Percentiles rank a stretch among this genome's conserved stretches.
phyloP scores from a whole-genome alignment of 2,113 vertebrate species.

The Capreolus pygargus region DNA sequence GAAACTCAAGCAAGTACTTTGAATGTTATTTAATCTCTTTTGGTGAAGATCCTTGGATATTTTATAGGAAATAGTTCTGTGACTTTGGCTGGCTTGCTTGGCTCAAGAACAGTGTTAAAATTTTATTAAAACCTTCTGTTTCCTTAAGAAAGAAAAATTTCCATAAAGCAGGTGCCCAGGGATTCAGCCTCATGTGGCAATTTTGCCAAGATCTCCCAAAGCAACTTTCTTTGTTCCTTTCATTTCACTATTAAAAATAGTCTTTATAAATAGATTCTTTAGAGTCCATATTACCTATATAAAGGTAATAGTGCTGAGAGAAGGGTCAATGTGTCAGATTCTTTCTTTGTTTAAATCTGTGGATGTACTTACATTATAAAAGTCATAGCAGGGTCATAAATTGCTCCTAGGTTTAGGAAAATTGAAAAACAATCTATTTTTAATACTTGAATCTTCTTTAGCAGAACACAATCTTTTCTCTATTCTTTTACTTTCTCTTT shows the following conservation, averaged over 20 bases:
- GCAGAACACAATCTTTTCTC: not conserved
- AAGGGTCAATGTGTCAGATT: not conserved
- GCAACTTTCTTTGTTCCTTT: not conserved
- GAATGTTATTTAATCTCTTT: not conserved
- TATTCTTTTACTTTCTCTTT: not conserved
- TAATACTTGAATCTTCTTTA: not conserved
- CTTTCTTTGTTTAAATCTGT: not conserved
- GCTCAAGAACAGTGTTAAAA: not conserved
- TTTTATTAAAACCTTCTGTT: not conserved
- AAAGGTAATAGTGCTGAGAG: not conserved
- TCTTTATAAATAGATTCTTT: not conserved
- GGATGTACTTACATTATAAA: not conserved
- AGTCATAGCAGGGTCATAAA: not conserved
- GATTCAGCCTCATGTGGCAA: not conserved
- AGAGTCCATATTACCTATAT: not conserved
- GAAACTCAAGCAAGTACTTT: not conserved
- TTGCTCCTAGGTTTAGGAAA: not conserved
- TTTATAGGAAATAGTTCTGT: not conserved
- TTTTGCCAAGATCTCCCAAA: conserved; percentile 1
- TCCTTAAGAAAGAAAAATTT: not conserved
- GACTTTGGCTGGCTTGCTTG: not conserved
- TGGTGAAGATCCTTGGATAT: not conserved
- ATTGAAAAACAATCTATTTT: not conserved
- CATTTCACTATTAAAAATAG: conserved; percentile 8
- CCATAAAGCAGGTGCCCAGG: not conserved